Evolutionary conservation across 2,888 invertebrate genomes (phyloP).

Genomic region (Mystacides longicornis): DNA sequence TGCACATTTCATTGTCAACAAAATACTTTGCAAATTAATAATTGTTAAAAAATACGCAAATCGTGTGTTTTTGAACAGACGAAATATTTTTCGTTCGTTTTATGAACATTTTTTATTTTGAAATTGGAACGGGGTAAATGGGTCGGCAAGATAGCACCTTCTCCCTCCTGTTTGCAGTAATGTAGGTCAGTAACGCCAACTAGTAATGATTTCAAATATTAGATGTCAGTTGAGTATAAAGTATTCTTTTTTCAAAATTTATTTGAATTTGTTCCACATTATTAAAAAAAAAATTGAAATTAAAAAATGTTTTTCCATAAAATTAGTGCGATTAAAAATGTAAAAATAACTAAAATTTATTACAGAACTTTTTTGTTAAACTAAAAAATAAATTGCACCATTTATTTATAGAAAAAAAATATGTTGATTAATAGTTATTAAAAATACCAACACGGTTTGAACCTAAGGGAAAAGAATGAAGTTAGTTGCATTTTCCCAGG

Average conservation of each 20-base stretch:
- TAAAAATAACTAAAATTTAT: no score
- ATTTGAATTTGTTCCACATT: neutral
- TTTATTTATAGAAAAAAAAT: neutral
- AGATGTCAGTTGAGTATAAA: neutral
- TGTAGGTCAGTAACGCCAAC: neutral
- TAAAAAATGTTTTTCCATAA: no score
- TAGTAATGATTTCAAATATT: neutral
- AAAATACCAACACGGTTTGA: slow-evolving; percentile 1
- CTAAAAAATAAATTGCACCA: neutral
- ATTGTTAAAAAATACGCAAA: no score
- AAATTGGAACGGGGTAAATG: neutral
- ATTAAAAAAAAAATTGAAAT: neutral
- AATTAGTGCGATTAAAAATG: no score
- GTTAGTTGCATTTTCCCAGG: slow-evolving; percentile 18
- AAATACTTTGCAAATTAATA: no score
- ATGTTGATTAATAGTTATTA: neutral
- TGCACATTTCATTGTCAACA: no score
- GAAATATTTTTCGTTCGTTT: no score
- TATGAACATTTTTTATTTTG: neutral
- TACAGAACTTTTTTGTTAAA: no score
- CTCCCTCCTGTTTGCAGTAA: neutral
- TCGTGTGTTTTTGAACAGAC: no score
- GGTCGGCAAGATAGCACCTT: neutral
- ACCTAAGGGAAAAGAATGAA: slow-evolving; percentile 12
- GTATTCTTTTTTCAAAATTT: neutral